Percentiles rank a stretch among this genome's conserved stretches.
Conservation (phyloP, 2,113 vertebrate genomes). For the Danionella cerebrum region DNA sequence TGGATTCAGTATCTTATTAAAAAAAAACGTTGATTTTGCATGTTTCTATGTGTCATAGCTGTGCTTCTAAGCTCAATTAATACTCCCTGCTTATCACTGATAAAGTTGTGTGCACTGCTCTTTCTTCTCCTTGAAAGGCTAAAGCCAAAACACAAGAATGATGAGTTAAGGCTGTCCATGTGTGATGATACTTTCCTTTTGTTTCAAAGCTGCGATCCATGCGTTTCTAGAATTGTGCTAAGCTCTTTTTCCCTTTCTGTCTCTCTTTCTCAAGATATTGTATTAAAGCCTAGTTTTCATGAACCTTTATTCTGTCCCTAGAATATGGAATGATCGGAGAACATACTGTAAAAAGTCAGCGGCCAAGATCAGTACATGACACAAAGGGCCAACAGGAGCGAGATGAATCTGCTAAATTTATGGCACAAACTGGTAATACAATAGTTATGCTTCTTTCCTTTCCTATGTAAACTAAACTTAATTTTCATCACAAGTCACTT, state of each 20-base stretch:
- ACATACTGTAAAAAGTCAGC: slow-evolving; percentile 99
- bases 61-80: slow-evolving; percentile 70
- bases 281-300: slow-evolving; percentile 85
- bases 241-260: slow-evolving; percentile 49
- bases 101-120: slow-evolving; percentile 64
- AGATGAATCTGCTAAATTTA: slow-evolving; percentile 99
- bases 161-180: slow-evolving; percentile 52
- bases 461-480: slow-evolving; percentile 95
- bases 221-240: slow-evolving; percentile 60
- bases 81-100: slow-evolving; percentile 65
- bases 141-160: slow-evolving; percentile 22
- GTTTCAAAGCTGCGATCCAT: slow-evolving; percentile 49
- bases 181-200: slow-evolving; percentile 64
- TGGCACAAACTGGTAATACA: slow-evolving; percentile 99
- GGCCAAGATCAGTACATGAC: slow-evolving; percentile 99
- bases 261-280: slow-evolving; percentile 61
- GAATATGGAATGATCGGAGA: slow-evolving; percentile 99
- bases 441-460: slow-evolving; percentile 88
- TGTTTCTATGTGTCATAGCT: slow-evolving; percentile 69
- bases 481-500: slow-evolving; percentile 88
- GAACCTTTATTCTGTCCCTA: slow-evolving; percentile 99
- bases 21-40: slow-evolving; percentile 67
- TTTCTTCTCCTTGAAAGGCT: slow-evolving; percentile 55
- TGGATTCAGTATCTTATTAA: slow-evolving; percentile 40
- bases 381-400: slow-evolving; percentile 99